Base-by-base conservation (phyloP, 2,113 vertebrate genomes). In the Aegithalos caudatus region DNA sequence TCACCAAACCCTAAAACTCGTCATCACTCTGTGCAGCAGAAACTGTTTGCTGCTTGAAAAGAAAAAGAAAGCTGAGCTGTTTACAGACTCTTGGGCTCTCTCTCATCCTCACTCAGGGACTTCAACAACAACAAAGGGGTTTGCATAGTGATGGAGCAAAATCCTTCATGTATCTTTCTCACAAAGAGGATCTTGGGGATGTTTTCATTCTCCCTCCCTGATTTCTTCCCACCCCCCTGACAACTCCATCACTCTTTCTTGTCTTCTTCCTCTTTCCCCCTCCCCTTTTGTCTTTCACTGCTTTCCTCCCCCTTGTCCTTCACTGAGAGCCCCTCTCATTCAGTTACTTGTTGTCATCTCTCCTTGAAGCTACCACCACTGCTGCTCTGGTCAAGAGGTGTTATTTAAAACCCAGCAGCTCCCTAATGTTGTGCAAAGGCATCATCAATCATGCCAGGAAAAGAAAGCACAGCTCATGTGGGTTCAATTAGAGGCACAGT, bases 401-500 rank as follows among this genome's bases (percentile, higher is more conserved):
- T 97, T 97, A 95, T 96, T 97, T 97, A 97, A 97, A 97, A 96
- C 97, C 95, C 95, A 96, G 96, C 96, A 97, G 96, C 95, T 96
- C 97, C 95, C 95, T 95, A 94, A 96, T 94, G 92, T 95, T 96
- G 93, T 96, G 94, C 94, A 96, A 97, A 97, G 96, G 96, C 96
- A 97, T 98, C 98, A 98, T 98, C 97, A 97, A 98, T 97, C 97
- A 98, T 97, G 97, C 92, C 94, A 96, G 95, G 93, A 97, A 97
- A 97, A 97, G 96, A 97, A 97, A 96, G 95, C 95, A 1, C 58
- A 1, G 89, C 95, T 96, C 97, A 97, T 98, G 98, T 98, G 98
- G 96, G 97, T 98, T 98, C 97, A 98, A 98, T 98, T 98, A 98
- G 96, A 96, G 95, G 87, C 97, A 96, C 96, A 98, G 97, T 98